phyloP scores from a whole-genome alignment of 2,113 vertebrate genomes.

The Cyprinus carpio region DNA sequence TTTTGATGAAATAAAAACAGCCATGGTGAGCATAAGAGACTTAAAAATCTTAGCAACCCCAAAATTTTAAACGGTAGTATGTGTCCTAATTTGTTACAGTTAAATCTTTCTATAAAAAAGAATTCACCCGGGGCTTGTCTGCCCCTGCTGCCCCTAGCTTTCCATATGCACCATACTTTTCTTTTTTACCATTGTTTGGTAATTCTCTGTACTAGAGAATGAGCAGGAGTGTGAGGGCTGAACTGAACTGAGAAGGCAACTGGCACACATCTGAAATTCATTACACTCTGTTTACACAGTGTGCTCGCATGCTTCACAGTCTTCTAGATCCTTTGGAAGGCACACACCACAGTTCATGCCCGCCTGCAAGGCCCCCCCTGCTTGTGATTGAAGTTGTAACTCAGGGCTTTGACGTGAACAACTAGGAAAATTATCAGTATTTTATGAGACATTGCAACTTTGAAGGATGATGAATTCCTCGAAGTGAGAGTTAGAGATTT shows the following conservation, averaged over 20 bases:
- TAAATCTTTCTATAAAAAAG: no score
- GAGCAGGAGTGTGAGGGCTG: conserved; percentile 32
- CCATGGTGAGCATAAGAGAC: not conserved
- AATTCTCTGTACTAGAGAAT: conserved; percentile 46
- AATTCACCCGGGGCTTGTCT: not conserved
- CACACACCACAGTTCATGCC: conserved; percentile 27
- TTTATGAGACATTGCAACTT: conserved; percentile 35
- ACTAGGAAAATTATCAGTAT: conserved; percentile 40
- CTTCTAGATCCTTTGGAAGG: conserved; percentile 48
- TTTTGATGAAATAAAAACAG: not conserved
- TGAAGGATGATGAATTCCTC: conserved; percentile 29
- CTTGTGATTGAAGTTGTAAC: conserved; percentile 39
- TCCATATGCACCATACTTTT: conserved; percentile 35
- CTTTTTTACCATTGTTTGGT: conserved; percentile 51
- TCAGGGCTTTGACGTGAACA: conserved; percentile 30
- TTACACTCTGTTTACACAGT: conserved; percentile 54
- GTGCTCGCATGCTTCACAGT: conserved; percentile 46
- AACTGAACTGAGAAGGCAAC: conserved; percentile 43
- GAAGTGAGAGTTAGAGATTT: not conserved
- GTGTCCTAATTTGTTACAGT: not conserved
- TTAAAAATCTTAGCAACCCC: not conserved
- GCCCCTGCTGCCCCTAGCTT: conserved; percentile 44
- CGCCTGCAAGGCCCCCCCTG: not conserved
- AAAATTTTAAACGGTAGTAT: not conserved
- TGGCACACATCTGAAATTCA: conserved; percentile 55